Evolutionary conservation across 2,888 invertebrate genomes (phyloP).

Genomic region (Caenorhabditis macrosperma): DNA sequence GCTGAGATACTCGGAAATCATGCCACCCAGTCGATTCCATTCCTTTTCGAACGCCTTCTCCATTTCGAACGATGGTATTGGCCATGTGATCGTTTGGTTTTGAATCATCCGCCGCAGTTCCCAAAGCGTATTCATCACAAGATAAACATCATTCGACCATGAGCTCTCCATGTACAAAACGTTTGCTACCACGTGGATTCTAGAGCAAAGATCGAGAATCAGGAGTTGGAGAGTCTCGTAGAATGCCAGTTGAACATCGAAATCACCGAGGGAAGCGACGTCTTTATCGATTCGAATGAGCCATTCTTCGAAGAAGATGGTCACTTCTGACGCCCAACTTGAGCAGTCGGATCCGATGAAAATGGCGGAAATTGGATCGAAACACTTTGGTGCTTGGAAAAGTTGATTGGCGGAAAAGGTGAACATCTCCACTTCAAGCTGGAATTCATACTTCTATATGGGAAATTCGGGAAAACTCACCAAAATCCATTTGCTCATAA

Average conservation of each 20-base stretch:
- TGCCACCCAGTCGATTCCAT: slow-evolving; percentile 38
- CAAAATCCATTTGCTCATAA: slow-evolving; percentile 32
- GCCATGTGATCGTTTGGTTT: slow-evolving; percentile 38
- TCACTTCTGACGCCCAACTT: slow-evolving; percentile 46
- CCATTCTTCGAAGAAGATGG: slow-evolving; percentile 55
- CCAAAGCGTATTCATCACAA: slow-evolving; percentile 58
- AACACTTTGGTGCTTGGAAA: slow-evolving; percentile 4
- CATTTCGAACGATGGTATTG: slow-evolving; percentile 29
- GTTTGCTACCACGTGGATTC: slow-evolving; percentile 21
- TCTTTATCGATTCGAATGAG: slow-evolving; percentile 21
- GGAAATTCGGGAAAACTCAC: slow-evolving; percentile 2
- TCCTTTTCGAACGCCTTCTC: slow-evolving; percentile 36
- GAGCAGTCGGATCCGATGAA: not conserved
- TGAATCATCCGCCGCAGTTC: slow-evolving; percentile 24
- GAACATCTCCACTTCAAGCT: slow-evolving; percentile 51
- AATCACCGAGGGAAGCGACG: slow-evolving; percentile 13
- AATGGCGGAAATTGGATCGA: slow-evolving; percentile 24
- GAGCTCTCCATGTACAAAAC: slow-evolving; percentile 15
- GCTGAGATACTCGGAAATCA: slow-evolving; percentile 47
- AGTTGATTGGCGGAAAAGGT: slow-evolving; percentile 9
- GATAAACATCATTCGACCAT: slow-evolving; percentile 54
- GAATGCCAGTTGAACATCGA: slow-evolving; percentile 27
- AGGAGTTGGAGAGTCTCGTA: slow-evolving; percentile 33
- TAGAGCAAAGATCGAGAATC: slow-evolving; percentile 25
- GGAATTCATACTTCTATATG: slow-evolving; percentile 1